Conservation (phyloP, 2,113 vertebrate genomes). For the Neomonachus schauinslandi region DNA sequence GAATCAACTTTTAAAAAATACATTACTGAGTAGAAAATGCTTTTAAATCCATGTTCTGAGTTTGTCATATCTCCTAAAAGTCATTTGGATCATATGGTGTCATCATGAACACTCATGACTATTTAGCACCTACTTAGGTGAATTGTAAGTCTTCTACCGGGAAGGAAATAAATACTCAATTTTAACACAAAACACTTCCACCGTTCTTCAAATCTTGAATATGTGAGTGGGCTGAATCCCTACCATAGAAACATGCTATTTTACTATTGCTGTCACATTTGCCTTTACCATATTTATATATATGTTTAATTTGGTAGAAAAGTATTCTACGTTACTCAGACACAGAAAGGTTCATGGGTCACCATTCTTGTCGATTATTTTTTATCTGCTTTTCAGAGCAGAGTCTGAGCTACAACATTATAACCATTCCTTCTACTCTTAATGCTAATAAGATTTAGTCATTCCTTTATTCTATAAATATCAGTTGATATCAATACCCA, state of each 20-base stretch:
- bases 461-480: constrained; percentile 4
- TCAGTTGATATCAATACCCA: background rate
- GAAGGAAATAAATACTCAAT: background rate
- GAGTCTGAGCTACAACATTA: background rate
- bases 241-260: constrained; percentile 9
- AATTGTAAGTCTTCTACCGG: background rate
- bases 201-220: constrained; percentile 17
- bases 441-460: background rate
- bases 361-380: background rate
- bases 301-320: background rate
- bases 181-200: constrained; percentile 12
- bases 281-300: background rate
- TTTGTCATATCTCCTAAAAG: background rate
- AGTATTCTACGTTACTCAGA: background rate
- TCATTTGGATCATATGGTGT: background rate
- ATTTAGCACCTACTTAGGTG: background rate
- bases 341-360: background rate
- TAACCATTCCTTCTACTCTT: background rate
- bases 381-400: background rate
- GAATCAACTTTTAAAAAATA: background rate
- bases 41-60: background rate
- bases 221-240: background rate
- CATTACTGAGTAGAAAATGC: background rate
- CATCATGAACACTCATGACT: background rate
- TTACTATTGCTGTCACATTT: constrained; percentile 21